Conservation (phyloP, 2,113 vertebrate species). For the Nettapus auritus region DNA sequence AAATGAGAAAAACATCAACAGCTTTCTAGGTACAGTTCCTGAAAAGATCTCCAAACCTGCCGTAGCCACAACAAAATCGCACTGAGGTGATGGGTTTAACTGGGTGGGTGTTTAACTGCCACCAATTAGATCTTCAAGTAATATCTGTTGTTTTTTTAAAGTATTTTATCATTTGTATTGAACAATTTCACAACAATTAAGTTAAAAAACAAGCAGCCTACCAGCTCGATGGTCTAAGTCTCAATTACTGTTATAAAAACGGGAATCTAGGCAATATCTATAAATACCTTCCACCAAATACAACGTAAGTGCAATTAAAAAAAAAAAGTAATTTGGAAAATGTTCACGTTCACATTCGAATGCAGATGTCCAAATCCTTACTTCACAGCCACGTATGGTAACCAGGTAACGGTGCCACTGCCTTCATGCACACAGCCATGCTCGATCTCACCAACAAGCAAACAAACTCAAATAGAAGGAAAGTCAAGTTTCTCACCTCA, state of each 20-base stretch:
- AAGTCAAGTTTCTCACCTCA: conserved; percentile 80
- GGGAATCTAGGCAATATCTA: not conserved
- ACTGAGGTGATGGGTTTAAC: not conserved
- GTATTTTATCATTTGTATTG: not conserved
- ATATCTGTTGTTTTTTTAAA: not conserved
- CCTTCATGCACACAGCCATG: not conserved
- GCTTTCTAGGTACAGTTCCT: not conserved
- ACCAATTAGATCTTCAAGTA: not conserved
- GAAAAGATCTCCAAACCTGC: not conserved
- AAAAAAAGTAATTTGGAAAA: not conserved
- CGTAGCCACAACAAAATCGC: too few relatives aligned
- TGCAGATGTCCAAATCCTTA: not conserved
- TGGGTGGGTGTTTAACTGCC: not conserved
- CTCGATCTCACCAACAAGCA: too few relatives aligned
- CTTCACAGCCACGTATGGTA: not conserved
- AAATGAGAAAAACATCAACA: not conserved
- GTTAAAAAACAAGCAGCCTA: not conserved
- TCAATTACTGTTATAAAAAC: not conserved
- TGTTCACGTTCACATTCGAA: not conserved
- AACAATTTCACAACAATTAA: not conserved
- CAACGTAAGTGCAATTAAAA: not conserved
- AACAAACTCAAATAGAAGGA: not conserved
- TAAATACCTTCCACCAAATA: not conserved
- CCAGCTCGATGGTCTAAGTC: not conserved
- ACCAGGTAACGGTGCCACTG: not conserved